Percentiles rank a stretch among this genome's conserved stretches.
These are phyloP conservation scores for Cryptophagus acutangulus DNA, from an alignment of 2,888 invertebrate genomes.

Conservation along the genomic window DNA sequence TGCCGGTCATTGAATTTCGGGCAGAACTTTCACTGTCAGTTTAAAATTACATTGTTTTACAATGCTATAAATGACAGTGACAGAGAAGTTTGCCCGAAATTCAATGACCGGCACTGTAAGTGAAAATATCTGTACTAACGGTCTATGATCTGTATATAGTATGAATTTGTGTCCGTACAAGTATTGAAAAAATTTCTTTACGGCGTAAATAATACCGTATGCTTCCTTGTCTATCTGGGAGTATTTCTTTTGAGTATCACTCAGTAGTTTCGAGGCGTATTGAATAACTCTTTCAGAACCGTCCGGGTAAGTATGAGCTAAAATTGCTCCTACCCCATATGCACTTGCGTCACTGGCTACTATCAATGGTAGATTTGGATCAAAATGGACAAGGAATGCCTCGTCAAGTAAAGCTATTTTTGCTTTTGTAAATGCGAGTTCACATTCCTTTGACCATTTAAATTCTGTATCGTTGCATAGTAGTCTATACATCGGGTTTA, in stretches of 20 bases:
- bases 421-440: neutral
- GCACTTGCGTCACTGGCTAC: slow-evolving; percentile 9
- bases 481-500: neutral
- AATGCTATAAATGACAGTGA: too few species aligned
- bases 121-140: too few species aligned
- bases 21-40: too few species aligned
- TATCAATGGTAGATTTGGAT: slow-evolving; percentile 9
- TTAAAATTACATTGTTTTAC: too few species aligned
- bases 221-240: slow-evolving; percentile 11
- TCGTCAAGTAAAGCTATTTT: slow-evolving; percentile 5
- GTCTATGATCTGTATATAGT: too few species aligned
- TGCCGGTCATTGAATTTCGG: too few species aligned
- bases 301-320: slow-evolving; percentile 5
- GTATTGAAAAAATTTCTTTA: too few species aligned
- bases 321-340: slow-evolving; percentile 10
- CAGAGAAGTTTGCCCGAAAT: too few species aligned
- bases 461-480: neutral
- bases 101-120: too few species aligned
- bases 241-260: slow-evolving; percentile 5
- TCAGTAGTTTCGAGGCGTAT: slow-evolving; percentile 6
- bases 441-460: neutral
- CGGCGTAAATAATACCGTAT: too few species aligned
- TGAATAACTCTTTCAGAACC: slow-evolving; percentile 2
- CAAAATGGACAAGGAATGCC: slow-evolving; percentile 5
- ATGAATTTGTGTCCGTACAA: too few species aligned